Evolutionary conservation across 2,797 vertebrate species (phyloP).

Genomic region (Atherinosoma microstoma): DNA sequence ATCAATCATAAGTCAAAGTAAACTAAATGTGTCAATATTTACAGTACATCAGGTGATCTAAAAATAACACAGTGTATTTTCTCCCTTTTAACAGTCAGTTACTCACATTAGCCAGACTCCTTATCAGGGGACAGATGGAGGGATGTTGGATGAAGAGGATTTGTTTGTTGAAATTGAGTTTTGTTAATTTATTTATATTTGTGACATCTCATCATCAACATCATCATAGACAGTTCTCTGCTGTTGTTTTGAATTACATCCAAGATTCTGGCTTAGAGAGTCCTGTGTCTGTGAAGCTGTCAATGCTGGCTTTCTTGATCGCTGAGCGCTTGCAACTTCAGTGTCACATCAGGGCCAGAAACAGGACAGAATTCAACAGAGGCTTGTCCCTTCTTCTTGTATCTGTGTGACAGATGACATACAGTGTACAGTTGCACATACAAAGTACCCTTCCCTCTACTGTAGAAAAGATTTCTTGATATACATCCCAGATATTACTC

Average conservation of each 20-base stretch:
- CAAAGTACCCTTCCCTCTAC: constrained; percentile 10
- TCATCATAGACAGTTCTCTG: constrained; percentile 31
- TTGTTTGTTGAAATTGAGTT: constrained; percentile 17
- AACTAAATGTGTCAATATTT: constrained; percentile 59
- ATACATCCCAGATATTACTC: constrained; percentile 8
- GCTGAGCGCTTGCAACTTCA: constrained; percentile 53
- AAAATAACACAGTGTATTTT: constrained; percentile 60
- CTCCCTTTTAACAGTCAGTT: constrained; percentile 64
- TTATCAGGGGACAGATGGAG: constrained; percentile 16
- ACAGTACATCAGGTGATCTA: constrained; percentile 56
- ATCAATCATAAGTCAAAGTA: constrained; percentile 52
- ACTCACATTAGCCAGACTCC: constrained; percentile 37
- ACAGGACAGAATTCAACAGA: constrained; percentile 34
- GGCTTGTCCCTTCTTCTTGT: constrained; percentile 20
- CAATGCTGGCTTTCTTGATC: constrained; percentile 27
- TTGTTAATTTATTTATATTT: constrained; percentile 33
- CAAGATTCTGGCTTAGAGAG: constrained; percentile 35
- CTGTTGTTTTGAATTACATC: constrained; percentile 36
- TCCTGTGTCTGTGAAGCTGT: constrained; percentile 38
- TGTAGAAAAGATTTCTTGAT: constrained; percentile 19
- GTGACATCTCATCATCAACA: constrained; percentile 24
- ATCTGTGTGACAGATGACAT: constrained; percentile 28
- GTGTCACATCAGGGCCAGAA: constrained; percentile 41
- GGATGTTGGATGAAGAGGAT: constrained; percentile 24
- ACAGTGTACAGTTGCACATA: constrained; percentile 29